These are phyloP conservation scores for Apodemia mormo DNA, from an alignment of 2,888 invertebrate species.

Conservation along the genomic window DNA sequence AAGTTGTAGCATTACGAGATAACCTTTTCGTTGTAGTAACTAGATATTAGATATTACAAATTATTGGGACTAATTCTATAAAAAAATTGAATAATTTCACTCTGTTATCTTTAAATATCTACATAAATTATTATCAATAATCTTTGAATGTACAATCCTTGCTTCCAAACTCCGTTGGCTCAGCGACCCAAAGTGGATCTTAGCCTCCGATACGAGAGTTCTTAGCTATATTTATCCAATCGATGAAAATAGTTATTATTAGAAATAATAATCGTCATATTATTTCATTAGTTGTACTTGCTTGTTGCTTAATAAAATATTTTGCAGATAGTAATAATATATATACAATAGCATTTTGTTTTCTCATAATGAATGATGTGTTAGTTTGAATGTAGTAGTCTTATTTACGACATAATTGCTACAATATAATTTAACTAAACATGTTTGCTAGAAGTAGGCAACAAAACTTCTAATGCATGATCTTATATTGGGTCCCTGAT, in stretches of 20 bases:
- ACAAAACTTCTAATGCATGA: background rate
- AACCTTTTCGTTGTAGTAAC: conserved; percentile 5
- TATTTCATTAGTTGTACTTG: background rate
- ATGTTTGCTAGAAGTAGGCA: background rate
- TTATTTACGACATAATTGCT: background rate
- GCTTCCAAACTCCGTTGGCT: too few relatives aligned
- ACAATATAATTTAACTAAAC: background rate
- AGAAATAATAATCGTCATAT: background rate
- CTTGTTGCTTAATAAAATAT: background rate
- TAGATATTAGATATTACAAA: background rate
- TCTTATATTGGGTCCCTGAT: background rate
- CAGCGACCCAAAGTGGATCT: too few relatives aligned
- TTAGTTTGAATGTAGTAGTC: background rate
- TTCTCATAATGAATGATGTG: background rate
- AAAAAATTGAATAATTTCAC: too few relatives aligned
- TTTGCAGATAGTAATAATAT: background rate
- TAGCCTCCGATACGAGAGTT: too few relatives aligned
- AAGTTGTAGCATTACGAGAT: background rate
- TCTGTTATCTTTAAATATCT: too few relatives aligned
- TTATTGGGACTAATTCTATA: background rate
- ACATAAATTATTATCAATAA: too few relatives aligned
- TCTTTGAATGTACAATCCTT: too few relatives aligned
- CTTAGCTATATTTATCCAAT: too few relatives aligned
- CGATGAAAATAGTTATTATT: too few relatives aligned
- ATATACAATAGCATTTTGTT: background rate